phyloP scores from a whole-genome alignment of 1,140 invertebrate genomes.

The Tenebrio molitor region DNA sequence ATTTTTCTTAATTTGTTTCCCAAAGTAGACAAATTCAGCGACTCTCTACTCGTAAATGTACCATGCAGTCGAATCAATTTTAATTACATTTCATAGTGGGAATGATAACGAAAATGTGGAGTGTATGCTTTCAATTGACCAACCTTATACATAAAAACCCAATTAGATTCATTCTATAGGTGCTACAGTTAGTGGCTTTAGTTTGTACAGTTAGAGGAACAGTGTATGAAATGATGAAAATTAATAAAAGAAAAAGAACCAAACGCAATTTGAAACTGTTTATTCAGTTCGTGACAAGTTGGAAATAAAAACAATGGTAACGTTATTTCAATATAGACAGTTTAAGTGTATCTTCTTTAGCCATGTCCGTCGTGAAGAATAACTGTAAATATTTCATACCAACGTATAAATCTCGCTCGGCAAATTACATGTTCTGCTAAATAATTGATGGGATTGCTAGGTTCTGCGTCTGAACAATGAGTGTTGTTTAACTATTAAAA shows the following conservation, averaged over 20 bases:
- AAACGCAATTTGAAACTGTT: conserved; percentile 19
- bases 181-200: background rate
- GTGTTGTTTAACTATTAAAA: too few relatives aligned
- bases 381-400: conserved; percentile 15
- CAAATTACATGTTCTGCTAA: conserved; percentile 25
- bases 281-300: conserved; percentile 23
- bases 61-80: too few relatives aligned
- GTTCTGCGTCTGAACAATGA: conserved; percentile 1
- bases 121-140: too few relatives aligned
- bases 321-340: conserved; percentile 34
- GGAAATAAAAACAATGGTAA: conserved; percentile 32
- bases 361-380: conserved; percentile 2
- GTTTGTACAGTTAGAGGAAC: background rate
- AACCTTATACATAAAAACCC: too few relatives aligned
- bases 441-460: conserved; percentile 1
- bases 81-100: too few relatives aligned
- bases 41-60: too few relatives aligned
- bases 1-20: too few relatives aligned
- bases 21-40: too few relatives aligned
- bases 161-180: background rate
- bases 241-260: background rate
- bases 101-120: too few relatives aligned
- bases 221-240: background rate
- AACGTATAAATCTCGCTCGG: conserved; percentile 24
- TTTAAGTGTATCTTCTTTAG: conserved; percentile 33